Conservation (phyloP, 2,113 vertebrate species). For the Furnarius figulus region DNA sequence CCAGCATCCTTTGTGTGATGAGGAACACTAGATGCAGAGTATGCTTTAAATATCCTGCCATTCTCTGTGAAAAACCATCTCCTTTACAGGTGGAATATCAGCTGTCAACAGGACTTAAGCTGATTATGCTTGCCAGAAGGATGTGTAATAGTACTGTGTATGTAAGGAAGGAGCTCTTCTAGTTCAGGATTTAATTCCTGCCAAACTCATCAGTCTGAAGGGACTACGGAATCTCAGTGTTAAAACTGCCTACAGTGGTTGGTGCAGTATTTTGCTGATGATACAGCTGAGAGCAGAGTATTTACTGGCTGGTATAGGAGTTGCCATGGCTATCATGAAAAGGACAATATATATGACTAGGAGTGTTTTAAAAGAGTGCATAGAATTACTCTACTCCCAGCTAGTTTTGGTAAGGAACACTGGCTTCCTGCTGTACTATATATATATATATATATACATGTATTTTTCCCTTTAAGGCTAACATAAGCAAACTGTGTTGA, state of each 20-base stretch:
- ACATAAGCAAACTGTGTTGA: neutral
- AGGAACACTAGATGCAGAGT: neutral
- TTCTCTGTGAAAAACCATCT: neutral
- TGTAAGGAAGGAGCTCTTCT: neutral
- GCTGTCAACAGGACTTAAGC: neutral
- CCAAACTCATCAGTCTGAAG: neutral
- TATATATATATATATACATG: too few relatives aligned
- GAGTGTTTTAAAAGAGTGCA: neutral
- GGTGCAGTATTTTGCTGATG: neutral
- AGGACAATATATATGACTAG: neutral
- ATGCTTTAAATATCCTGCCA: neutral
- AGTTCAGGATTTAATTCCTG: neutral
- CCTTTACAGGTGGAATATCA: neutral
- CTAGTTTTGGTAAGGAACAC: neutral
- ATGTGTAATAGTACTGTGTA: neutral
- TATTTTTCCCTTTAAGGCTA: neutral
- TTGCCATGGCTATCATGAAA: neutral
- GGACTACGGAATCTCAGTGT: neutral
- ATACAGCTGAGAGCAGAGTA: neutral
- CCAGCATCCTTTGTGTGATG: neutral
- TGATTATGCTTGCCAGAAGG: neutral
- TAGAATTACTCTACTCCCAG: neutral
- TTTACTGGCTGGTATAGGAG: neutral
- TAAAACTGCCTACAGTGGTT: neutral
- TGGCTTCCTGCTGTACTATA: neutral